These are phyloP conservation scores for Leptestheria dahalacensis DNA, from an alignment of 1,140 invertebrate genomes.

Conservation along the genomic window DNA sequence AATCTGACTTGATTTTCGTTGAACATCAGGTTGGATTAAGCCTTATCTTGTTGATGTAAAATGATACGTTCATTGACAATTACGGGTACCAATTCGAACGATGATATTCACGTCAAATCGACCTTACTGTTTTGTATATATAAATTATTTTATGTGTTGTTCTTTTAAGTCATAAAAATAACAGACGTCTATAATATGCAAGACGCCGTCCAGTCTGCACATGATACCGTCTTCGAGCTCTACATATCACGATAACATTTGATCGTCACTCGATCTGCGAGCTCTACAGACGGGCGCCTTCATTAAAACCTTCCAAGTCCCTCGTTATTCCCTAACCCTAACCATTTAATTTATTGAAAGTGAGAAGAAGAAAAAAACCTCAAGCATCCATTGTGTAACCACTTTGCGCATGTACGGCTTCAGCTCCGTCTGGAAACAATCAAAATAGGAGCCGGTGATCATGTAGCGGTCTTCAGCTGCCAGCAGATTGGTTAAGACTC, in stretches of 20 bases:
- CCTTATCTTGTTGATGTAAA: too few species aligned
- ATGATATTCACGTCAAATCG: too few species aligned
- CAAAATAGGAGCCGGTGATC: slow-evolving; percentile 49
- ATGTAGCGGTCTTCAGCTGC: slow-evolving; percentile 61
- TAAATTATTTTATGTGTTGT: too few species aligned
- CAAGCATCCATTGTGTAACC: slow-evolving; percentile 89
- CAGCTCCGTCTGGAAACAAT: slow-evolving; percentile 66
- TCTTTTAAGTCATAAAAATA: too few species aligned
- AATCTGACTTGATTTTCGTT: too few species aligned
- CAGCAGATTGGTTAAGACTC: slow-evolving; percentile 69
- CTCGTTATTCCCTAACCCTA: too few species aligned
- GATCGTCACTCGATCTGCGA: not conserved
- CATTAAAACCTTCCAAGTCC: not conserved
- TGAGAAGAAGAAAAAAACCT: slow-evolving; percentile 39
- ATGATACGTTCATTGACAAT: too few species aligned
- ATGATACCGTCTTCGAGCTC: too few species aligned
- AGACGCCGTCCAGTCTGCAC: not conserved
- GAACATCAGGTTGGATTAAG: too few species aligned
- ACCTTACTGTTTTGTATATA: too few species aligned
- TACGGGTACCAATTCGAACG: too few species aligned
- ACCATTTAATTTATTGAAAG: slow-evolving; percentile 19
- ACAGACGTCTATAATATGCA: not conserved
- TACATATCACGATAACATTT: too few species aligned
- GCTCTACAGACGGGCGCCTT: not conserved
- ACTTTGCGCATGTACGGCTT: slow-evolving; percentile 76